Evolutionary conservation across 2,888 invertebrate species (phyloP), one percentile per base, ranked within the genome.

Genomic region (Arge pagana): DNA sequence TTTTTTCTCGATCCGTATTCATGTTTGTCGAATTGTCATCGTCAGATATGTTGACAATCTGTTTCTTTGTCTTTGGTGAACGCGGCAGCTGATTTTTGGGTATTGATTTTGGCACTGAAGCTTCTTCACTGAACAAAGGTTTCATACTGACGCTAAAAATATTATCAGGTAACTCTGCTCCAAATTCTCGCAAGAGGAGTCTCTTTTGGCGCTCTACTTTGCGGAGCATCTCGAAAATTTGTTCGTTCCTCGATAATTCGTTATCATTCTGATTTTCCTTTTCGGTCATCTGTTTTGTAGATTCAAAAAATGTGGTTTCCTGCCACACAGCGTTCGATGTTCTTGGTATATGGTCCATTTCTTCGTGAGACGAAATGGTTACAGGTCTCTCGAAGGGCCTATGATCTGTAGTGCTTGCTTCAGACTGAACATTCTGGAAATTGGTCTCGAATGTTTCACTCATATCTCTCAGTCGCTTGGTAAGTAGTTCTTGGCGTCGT

Each of bases 361-460:
- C 59, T n/a, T 63, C 57, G 7, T 53, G 61, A 5, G 65, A 60
- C 8, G 60, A 43, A 5, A 65, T 59, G 3, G 67, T 72, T 35
- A 68, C 63, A 11, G 66, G 49, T 53, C 64, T 62, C 55, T 70
- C 67, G 1, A 53, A 13, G 1, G 49, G 55, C 23, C 23, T 45
- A 35, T 23, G 4, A 5, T 33, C 33, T 15, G 30, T 48, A 3
- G 36, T 33, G 6, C 4, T 43, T 11, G 10, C 15, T 13, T 24
- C 35, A 24, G 26, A 11, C 11, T n/a, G 10, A 23, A 4, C 21
- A 6, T 52, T 31, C 10, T 53, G 61, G 18, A 64, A 24, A 18
- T 60, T 50, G 56, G 78, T 77, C 56, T 82, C 80, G 55, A 82
- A 76, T 1, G 77, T 80, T 31, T 79, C 76, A 58, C 84, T 82